A percentile compares a stretch with the other conserved stretches of the same genome.
phyloP scores from a whole-genome alignment of 2,113 vertebrate genomes.

The Alectura lathami region DNA sequence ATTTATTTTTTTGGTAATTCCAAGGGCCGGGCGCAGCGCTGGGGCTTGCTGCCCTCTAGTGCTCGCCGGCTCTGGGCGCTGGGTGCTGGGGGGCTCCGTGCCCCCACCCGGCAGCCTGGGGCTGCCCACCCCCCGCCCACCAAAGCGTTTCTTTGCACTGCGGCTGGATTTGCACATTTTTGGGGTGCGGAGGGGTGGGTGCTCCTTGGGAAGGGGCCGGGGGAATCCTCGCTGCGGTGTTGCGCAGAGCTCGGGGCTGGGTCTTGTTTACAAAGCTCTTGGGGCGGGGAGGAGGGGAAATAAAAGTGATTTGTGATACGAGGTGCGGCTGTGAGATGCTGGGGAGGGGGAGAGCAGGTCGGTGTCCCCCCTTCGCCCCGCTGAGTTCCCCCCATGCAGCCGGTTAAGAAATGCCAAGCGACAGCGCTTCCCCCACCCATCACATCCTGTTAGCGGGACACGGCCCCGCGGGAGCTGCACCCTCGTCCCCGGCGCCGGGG shows the following conservation, averaged over 20 bases:
- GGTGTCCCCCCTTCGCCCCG: neutral
- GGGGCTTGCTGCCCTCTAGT: conserved; percentile 68
- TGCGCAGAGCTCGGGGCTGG: neutral
- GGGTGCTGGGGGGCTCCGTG: neutral
- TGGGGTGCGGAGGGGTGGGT: neutral
- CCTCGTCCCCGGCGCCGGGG: neutral
- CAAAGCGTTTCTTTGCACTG: conserved; percentile 3
- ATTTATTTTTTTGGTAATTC: neutral
- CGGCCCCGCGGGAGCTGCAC: neutral
- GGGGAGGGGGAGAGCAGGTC: neutral
- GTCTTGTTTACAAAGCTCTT: conserved; percentile 65
- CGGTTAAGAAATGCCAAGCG: neutral
- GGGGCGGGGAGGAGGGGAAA: neutral
- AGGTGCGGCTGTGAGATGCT: neutral
- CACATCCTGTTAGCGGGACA: conserved; percentile 9
- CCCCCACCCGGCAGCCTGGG: neutral
- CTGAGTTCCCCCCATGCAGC: neutral
- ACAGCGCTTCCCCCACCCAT: conserved; percentile 7
- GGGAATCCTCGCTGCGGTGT: neutral
- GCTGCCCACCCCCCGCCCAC: neutral
- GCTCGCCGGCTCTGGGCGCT: conserved; percentile 14
- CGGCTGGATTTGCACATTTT: conserved; percentile 12
- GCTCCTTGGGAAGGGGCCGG: neutral
- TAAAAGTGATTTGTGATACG: conserved; percentile 62
- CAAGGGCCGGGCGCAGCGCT: neutral